Evolutionary conservation across 2,888 invertebrate genomes (phyloP).

Genomic region (Eumacrocentrus americanus): DNA sequence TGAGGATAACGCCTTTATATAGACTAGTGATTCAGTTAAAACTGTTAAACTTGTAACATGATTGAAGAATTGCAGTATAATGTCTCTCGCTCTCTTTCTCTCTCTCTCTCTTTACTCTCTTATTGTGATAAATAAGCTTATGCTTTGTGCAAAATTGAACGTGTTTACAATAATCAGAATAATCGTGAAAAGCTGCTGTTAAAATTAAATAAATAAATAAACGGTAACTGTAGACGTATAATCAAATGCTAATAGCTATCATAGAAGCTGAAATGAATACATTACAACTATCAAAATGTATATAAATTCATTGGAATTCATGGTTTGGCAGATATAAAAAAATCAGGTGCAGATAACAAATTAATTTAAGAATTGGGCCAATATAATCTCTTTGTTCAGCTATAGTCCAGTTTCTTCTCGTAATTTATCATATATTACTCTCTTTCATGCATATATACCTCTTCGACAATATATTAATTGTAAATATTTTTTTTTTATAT

Average conservation of each 20-base stretch:
- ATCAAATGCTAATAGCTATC: conserved; percentile 10
- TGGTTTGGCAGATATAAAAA: conserved; percentile 9
- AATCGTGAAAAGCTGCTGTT: neutral
- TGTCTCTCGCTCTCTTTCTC: too few relatives aligned
- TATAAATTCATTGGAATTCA: neutral
- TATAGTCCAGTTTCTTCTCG: conserved; percentile 1
- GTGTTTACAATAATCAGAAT: neutral
- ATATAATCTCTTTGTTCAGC: neutral
- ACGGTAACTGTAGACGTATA: neutral
- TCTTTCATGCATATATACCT: conserved; percentile 13
- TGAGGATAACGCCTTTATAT: neutral
- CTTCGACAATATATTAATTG: conserved; percentile 44
- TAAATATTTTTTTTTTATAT: conserved; percentile 35
- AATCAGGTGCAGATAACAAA: neutral
- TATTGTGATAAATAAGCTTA: too few relatives aligned
- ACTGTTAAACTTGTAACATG: conserved; percentile 7
- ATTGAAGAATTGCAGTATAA: neutral
- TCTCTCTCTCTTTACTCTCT: too few relatives aligned
- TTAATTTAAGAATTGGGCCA: neutral
- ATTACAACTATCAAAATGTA: neutral
- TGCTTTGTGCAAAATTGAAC: neutral
- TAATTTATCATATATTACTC: conserved; percentile 40
- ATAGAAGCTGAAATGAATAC: conserved; percentile 13
- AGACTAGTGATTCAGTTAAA: conserved; percentile 12
- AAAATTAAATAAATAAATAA: conserved; percentile 6